These are phyloP conservation scores for Terrapene triunguis DNA, from an alignment of 2,113 vertebrate genomes.

Conservation along the genomic window DNA sequence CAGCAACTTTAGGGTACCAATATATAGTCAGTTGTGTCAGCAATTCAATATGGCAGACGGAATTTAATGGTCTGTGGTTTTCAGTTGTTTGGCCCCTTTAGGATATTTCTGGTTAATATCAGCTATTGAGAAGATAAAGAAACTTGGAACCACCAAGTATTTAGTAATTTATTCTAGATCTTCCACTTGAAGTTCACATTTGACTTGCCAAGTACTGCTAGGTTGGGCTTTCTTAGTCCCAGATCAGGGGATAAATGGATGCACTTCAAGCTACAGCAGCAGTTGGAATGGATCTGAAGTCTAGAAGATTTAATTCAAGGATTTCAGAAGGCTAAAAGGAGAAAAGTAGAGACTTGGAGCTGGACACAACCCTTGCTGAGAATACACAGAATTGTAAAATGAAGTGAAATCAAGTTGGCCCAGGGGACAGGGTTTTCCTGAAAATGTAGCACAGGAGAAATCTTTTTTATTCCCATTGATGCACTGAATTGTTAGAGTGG, in stretches of 20 bases:
- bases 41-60: neutral
- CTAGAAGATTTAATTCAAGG: neutral
- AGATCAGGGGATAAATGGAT: neutral
- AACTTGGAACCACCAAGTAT: accelerated
- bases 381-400: neutral
- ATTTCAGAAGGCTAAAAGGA: neutral
- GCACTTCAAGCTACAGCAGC: neutral
- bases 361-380: neutral
- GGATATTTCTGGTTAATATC: neutral
- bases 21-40: accelerated
- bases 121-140: neutral
- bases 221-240: neutral
- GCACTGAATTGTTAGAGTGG: neutral
- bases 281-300: accelerated
- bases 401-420: neutral
- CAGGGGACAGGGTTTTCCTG: neutral
- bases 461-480: accelerated
- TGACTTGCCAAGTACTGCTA: neutral
- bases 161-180: neutral
- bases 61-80: neutral
- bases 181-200: neutral
- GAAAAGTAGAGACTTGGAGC: neutral
- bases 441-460: neutral
- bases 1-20: too few relatives aligned
- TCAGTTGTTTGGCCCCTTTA: neutral